Conservation (phyloP, 2,888 invertebrate genomes). For the Tetranychus piercei region DNA sequence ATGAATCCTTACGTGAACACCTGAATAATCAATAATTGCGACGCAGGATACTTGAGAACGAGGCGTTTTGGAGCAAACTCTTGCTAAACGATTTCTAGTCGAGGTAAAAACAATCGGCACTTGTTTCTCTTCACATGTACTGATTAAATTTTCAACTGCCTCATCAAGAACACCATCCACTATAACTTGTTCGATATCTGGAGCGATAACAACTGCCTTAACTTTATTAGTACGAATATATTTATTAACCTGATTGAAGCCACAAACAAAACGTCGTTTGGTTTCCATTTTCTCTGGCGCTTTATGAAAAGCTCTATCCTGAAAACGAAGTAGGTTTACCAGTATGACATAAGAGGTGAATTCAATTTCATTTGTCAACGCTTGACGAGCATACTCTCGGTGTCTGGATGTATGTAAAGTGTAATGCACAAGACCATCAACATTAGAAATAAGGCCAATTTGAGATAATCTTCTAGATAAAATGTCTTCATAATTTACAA, state of each 20-base stretch:
- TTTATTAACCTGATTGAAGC: slow-evolving; percentile 44
- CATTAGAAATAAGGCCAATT: neutral
- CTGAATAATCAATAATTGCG: neutral
- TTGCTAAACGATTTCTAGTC: neutral
- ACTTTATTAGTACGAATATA: slow-evolving; percentile 42
- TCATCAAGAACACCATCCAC: slow-evolving; percentile 30
- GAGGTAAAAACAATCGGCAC: neutral
- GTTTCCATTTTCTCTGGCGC: slow-evolving; percentile 39
- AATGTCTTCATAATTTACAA: too few species aligned
- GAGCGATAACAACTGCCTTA: slow-evolving; percentile 43
- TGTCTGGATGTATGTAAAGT: neutral
- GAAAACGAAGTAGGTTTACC: slow-evolving; percentile 42
- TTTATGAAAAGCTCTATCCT: slow-evolving; percentile 42
- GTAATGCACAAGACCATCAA: neutral
- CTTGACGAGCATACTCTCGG: neutral
- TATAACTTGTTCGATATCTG: slow-evolving; percentile 42
- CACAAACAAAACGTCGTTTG: slow-evolving; percentile 43
- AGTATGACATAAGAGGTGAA: slow-evolving; percentile 31
- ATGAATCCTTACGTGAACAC: neutral
- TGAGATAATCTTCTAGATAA: neutral
- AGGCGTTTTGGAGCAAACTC: neutral
- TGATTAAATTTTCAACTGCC: neutral
- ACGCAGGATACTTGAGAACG: neutral
- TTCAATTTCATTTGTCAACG: neutral
- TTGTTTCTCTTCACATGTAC: neutral